phyloP scores from a whole-genome alignment of 2,888 invertebrate species.

The Chaetogeoica ovagalla region DNA sequence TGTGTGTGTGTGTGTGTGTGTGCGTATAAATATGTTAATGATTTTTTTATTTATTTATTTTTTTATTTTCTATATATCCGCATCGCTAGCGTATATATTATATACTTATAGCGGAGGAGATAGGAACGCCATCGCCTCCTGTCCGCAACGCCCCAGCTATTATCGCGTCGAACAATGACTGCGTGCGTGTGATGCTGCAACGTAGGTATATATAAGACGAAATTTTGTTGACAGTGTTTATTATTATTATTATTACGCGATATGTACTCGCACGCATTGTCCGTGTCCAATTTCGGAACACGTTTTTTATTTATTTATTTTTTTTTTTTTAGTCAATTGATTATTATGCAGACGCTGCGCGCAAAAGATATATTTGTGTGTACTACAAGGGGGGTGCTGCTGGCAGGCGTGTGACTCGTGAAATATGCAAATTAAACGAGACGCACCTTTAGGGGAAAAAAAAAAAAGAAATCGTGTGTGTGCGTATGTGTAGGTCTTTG shows the following conservation, averaged over 20 bases:
- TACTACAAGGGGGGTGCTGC: background rate
- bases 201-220: background rate
- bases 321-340: background rate
- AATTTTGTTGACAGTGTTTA: background rate
- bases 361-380: background rate
- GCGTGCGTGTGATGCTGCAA: no score
- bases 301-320: background rate
- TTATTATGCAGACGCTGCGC: background rate
- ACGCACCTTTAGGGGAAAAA: background rate
- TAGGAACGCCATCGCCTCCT: background rate
- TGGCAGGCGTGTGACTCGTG: background rate
- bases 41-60: no score
- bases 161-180: background rate
- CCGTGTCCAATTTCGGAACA: constrained; percentile 17
- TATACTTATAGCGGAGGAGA: background rate
- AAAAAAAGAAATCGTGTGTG: background rate
- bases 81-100: background rate
- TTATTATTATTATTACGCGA: no score
- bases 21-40: no score
- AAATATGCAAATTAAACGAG: background rate
- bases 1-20: no score
- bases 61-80: no score
- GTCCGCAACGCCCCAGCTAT: background rate
- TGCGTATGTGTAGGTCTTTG: no score
- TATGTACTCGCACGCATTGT: background rate